A percentile compares a stretch with the other conserved stretches of the same genome.
Conservation (phyloP, 2,888 invertebrate genomes). For the Anorthoa munda region DNA sequence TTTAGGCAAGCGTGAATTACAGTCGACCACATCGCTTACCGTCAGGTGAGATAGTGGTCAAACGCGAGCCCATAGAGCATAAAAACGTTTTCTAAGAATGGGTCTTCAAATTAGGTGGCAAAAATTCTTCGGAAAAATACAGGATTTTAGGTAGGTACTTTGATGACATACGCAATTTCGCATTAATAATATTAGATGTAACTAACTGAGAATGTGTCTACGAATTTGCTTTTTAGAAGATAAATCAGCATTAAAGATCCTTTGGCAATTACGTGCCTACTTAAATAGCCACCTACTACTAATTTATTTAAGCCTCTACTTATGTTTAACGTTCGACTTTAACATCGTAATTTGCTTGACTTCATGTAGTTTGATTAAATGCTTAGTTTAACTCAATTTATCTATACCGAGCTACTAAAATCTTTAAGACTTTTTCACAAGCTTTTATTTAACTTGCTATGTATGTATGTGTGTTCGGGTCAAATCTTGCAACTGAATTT, state of each 20-base stretch:
- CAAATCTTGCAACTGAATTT: too few relatives aligned
- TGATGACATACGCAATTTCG: too few relatives aligned
- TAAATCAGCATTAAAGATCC: constrained; percentile 8
- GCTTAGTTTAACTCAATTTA: neutral
- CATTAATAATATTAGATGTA: too few relatives aligned
- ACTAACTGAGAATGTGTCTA: neutral
- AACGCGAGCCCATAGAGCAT: too few relatives aligned
- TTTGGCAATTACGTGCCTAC: neutral
- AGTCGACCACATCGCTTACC: too few relatives aligned
- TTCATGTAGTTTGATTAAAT: neutral
- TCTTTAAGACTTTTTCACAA: too few relatives aligned
- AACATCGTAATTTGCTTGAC: constrained; percentile 2
- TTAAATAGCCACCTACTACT: neutral
- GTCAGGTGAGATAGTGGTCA: too few relatives aligned
- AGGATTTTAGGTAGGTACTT: neutral
- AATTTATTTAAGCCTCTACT: constrained; percentile 13
- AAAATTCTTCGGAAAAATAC: neutral
- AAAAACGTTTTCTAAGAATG: neutral
- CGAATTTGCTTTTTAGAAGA: neutral
- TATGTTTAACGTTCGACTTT: neutral
- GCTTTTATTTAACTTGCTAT: too few relatives aligned
- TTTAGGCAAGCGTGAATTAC: too few relatives aligned
- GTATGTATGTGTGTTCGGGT: too few relatives aligned
- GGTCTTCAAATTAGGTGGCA: neutral
- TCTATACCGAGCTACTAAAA: neutral